Conservation (phyloP, 2,797 vertebrate species). For the Oceanodroma leucorhoa region DNA sequence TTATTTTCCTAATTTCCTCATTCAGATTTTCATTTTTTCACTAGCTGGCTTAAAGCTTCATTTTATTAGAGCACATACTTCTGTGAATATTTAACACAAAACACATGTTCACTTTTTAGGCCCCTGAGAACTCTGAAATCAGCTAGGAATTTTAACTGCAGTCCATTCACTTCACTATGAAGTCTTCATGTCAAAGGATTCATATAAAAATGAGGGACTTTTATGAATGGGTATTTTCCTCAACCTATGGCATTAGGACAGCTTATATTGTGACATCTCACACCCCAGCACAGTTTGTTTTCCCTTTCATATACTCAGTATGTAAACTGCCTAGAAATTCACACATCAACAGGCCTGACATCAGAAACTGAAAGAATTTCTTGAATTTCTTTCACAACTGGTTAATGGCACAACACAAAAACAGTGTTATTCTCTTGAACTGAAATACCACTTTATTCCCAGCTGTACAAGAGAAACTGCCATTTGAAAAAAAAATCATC, state of each 20-base stretch:
- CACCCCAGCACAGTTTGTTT: not conserved
- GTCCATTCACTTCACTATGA: not conserved
- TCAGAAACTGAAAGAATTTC: not conserved
- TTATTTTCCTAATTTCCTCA: conserved; percentile 48
- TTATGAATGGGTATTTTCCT: not conserved
- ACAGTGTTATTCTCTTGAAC: not conserved
- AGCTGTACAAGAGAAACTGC: not conserved
- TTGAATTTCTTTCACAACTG: not conserved
- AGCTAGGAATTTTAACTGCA: not conserved
- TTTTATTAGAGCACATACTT: conserved; percentile 44
- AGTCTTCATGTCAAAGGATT: not conserved
- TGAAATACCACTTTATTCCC: not conserved
- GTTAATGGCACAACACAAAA: not conserved
- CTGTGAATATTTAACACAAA: conserved; percentile 55
- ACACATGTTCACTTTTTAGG: conserved; percentile 45
- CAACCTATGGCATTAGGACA: not conserved
- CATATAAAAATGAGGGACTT: not conserved
- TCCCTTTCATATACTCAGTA: not conserved
- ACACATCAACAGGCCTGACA: not conserved
- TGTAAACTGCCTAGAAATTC: not conserved
- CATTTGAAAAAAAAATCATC: not conserved
- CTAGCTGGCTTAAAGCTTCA: conserved; percentile 33
- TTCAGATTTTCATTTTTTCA: conserved; percentile 43
- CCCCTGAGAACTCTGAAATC: conserved; percentile 39
- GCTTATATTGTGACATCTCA: not conserved